Conservation (phyloP, 2,113 vertebrate genomes). For the Laticauda laticaudata region DNA sequence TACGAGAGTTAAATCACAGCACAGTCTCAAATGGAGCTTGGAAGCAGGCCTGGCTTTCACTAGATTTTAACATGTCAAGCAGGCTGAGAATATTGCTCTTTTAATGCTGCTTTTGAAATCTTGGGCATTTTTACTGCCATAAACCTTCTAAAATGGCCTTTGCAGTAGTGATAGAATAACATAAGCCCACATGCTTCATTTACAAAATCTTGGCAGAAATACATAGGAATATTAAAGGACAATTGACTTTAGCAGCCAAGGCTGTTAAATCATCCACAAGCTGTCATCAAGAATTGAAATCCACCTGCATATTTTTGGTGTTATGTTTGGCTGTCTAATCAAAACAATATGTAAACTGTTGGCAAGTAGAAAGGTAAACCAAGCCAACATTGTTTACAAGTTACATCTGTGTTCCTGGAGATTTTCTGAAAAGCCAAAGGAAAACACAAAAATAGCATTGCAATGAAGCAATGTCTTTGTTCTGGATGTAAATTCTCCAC, state of each 20-base stretch:
- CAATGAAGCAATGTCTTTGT: neutral
- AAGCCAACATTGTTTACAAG: conserved; percentile 76
- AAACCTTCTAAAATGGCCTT: conserved; percentile 51
- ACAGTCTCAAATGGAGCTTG: neutral
- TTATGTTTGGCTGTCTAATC: conserved; percentile 70
- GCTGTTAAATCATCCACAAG: conserved; percentile 71
- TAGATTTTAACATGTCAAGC: conserved; percentile 43
- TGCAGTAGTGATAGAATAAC: conserved; percentile 64
- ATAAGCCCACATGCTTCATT: conserved; percentile 64
- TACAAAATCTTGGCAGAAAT: conserved; percentile 70
- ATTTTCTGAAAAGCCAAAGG: conserved; percentile 48
- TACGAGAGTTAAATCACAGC: neutral
- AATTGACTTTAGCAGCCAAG: conserved; percentile 66
- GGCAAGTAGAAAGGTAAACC: conserved; percentile 55
- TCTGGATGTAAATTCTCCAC: neutral
- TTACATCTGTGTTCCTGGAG: conserved; percentile 63
- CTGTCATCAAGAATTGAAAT: conserved; percentile 73
- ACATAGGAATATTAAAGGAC: conserved; percentile 75
- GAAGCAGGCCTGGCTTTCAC: conserved; percentile 39
- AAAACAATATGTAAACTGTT: conserved; percentile 71
- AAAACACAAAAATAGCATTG: conserved; percentile 4
- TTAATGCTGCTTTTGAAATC: conserved; percentile 44
- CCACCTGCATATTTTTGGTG: conserved; percentile 60
- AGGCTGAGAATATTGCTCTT: conserved; percentile 38
- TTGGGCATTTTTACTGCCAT: conserved; percentile 30